These are phyloP conservation scores for Chymomyza caudatula DNA, from an alignment of 2,888 invertebrate genomes.

Conservation along the genomic window DNA sequence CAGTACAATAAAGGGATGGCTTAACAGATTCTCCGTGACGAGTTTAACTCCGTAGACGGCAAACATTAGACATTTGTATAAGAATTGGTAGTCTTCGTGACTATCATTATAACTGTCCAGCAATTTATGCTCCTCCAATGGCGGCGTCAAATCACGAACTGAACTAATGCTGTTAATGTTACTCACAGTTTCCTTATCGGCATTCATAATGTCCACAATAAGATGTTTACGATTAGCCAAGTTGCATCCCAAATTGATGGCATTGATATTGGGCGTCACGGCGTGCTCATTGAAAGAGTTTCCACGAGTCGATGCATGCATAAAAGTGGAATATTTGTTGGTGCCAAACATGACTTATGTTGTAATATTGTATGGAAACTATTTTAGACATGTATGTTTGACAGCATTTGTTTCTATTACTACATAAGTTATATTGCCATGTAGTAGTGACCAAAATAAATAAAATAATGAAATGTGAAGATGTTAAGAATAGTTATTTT, in stretches of 20 bases:
- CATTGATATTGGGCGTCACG: not conserved
- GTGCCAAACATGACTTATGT: too few species aligned
- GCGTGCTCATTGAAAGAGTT: not conserved
- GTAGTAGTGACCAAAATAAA: too few species aligned
- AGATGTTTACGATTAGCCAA: slow-evolving; percentile 61
- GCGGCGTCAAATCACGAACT: slow-evolving; percentile 75
- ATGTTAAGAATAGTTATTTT: too few species aligned
- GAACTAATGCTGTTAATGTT: slow-evolving; percentile 72
- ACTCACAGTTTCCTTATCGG: slow-evolving; percentile 52
- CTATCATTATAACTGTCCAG: slow-evolving; percentile 74
- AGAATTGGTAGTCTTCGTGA: slow-evolving; percentile 77
- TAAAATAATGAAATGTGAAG: too few species aligned
- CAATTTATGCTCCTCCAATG: slow-evolving; percentile 72
- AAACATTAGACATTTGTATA: slow-evolving; percentile 86
- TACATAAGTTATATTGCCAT: too few species aligned
- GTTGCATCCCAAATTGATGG: slow-evolving; percentile 22
- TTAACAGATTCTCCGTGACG: slow-evolving; percentile 92
- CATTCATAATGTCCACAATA: slow-evolving; percentile 64
- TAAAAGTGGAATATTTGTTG: too few species aligned
- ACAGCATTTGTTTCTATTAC: too few species aligned
- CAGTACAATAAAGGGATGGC: slow-evolving; percentile 95
- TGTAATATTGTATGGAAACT: too few species aligned
- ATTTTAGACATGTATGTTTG: too few species aligned
- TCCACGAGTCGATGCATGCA: not conserved
- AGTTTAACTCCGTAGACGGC: slow-evolving; percentile 91